A percentile compares a stretch with the other conserved stretches of the same genome.
These are phyloP conservation scores for Drosophila ustulata DNA, from an alignment of 2,888 invertebrate species.

Conservation along the genomic window DNA sequence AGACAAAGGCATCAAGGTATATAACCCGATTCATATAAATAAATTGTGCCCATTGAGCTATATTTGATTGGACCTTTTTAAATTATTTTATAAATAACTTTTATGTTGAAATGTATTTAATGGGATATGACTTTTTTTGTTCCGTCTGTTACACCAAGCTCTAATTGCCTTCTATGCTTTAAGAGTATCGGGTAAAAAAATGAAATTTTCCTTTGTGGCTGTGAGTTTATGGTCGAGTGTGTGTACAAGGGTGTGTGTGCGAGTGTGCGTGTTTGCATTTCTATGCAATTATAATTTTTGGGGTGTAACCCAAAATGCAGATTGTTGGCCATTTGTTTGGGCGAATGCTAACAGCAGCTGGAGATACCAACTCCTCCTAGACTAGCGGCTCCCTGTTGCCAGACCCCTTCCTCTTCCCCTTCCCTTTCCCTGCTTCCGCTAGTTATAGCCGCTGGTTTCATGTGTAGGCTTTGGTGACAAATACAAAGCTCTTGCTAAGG, in stretches of 20 bases:
- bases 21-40: too few relatives aligned
- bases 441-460: conserved; percentile 25
- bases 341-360: conserved; percentile 49
- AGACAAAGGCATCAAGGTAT: too few relatives aligned
- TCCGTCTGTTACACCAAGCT: background rate
- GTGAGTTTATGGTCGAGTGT: background rate
- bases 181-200: conserved; percentile 4
- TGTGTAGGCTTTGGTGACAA: conserved; percentile 59
- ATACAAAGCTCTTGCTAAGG: conserved; percentile 64
- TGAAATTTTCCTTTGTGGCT: conserved; percentile 24
- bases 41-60: too few relatives aligned
- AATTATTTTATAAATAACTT: too few relatives aligned
- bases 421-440: background rate
- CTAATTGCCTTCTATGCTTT: background rate
- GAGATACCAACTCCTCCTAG: conserved; percentile 28
- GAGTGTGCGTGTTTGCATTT: conserved; percentile 37
- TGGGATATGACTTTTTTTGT: background rate
- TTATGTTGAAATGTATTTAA: too few relatives aligned
- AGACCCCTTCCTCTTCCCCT: background rate
- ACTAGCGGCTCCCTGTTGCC: conserved; percentile 2
- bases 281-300: conserved; percentile 72
- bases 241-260: conserved; percentile 2
- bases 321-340: conserved; percentile 71
- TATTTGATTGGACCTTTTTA: too few relatives aligned
- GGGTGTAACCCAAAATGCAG: conserved; percentile 67